Conservation (phyloP, 2,888 invertebrate species). For the Liopterus haemorrhoidalis region DNA sequence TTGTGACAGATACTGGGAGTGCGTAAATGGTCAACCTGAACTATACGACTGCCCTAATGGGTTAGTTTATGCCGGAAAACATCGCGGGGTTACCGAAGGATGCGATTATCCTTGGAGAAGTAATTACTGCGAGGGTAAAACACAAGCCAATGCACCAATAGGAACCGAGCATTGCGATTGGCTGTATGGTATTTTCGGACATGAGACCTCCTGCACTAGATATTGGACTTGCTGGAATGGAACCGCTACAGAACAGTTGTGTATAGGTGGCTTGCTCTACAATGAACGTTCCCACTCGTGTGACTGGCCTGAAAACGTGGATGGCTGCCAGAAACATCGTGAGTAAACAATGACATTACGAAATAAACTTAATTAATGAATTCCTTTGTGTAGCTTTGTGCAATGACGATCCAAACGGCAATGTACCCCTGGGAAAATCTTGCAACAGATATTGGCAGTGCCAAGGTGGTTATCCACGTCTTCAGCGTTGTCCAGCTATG, state of each 20-base stretch:
- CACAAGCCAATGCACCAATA: constrained; percentile 74
- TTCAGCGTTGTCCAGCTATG: constrained; percentile 87
- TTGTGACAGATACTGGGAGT: constrained; percentile 83
- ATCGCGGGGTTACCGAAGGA: constrained; percentile 80
- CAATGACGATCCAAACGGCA: constrained; percentile 85
- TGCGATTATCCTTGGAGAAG: constrained; percentile 88
- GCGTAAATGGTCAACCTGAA: constrained; percentile 74
- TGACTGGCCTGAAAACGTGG: constrained; percentile 92
- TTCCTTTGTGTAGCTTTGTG: constrained; percentile 65
- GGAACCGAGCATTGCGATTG: constrained; percentile 85
- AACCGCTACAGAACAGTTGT: constrained; percentile 84
- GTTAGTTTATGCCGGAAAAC: constrained; percentile 81
- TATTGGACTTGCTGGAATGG: constrained; percentile 97
- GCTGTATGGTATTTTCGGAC: constrained; percentile 89
- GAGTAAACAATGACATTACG: constrained; percentile 46
- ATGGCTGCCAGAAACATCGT: constrained; percentile 92
- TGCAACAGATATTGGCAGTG: constrained; percentile 94
- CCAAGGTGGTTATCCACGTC: constrained; percentile 86
- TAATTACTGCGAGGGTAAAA: constrained; percentile 78
- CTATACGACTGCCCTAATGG: constrained; percentile 88
- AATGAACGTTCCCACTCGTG: constrained; percentile 87
- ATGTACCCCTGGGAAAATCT: constrained; percentile 84
- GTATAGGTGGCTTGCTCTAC: constrained; percentile 85
- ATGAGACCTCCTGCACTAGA: constrained; percentile 86
- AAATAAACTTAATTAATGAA: background rate